Percentiles rank a stretch among this genome's conserved stretches.
Evolutionary conservation across 53 echinoderm and acorn worm genomes (phyloP).

Genomic region (Holothuria scabra): DNA sequence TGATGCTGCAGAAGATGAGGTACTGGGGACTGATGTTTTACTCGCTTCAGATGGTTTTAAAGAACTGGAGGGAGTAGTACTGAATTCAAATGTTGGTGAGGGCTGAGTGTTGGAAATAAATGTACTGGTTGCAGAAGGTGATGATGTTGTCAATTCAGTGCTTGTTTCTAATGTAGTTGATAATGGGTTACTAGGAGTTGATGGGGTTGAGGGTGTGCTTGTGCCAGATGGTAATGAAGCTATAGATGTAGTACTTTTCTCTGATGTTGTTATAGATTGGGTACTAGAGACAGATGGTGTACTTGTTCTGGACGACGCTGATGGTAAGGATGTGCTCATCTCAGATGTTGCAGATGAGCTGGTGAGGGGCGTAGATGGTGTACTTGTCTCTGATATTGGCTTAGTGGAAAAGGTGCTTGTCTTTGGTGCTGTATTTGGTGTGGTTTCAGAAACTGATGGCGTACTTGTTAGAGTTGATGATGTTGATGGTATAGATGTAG

Average conservation of each 20-base stretch:
- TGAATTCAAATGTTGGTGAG: no score
- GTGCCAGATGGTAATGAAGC: not conserved
- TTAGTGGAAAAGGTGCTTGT: not conserved
- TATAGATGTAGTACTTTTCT: not conserved
- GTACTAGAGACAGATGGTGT: not conserved
- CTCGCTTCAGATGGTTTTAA: conserved; percentile 19
- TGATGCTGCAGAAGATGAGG: not conserved
- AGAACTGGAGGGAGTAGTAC: not conserved
- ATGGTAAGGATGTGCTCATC: not conserved
- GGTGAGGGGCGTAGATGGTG: not conserved
- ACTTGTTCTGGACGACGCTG: not conserved
- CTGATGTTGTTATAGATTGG: not conserved
- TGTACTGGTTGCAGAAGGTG: no score
- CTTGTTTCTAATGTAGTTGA: no score
- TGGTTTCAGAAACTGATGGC: no score
- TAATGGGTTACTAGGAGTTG: no score
- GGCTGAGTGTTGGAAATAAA: no score
- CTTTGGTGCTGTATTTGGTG: no score
- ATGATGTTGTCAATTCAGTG: not conserved
- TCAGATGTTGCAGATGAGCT: not conserved
- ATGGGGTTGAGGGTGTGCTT: not conserved
- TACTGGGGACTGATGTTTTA: not conserved
- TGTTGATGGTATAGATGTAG: no score
- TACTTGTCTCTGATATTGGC: no score
- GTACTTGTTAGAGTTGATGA: not conserved